Base-by-base conservation (phyloP, 2,797 vertebrate genomes). In the Chaetophractus vellerosus region DNA sequence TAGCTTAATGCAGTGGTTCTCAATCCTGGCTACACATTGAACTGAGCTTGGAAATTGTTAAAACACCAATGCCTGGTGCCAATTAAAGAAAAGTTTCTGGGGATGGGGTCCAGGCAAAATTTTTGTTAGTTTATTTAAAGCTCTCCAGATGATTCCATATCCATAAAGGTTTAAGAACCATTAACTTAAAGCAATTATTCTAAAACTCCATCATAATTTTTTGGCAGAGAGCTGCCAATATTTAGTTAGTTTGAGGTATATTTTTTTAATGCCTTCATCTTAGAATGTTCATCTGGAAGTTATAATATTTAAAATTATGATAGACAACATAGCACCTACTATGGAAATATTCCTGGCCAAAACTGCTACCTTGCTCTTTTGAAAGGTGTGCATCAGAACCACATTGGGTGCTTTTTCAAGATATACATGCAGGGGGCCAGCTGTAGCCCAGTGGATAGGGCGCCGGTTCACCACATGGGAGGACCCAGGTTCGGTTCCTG, bases 251-350 rank as follows among this genome's bases (percentile, higher is more conserved):
- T 72, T 85, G 36, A 92, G 19, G 12, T 66, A 33, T 14, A 41
- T 88, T 79, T 93, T 88, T 88, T 61, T 78, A 85, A 91, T 45
- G 16, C 41, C 21, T 91, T 92, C 68, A 86, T 21, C 78, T 93
- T 75, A 76, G 21, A 88, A 72, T 72, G 24, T 18, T 92, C 57
- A 94, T 63, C 52, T 84, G 36, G 28, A 94, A 84, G 61, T 63
- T 95, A 48, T 1, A 0, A 9, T 81, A 88, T 45, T 92, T 89
- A 71, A 89, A 86, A 89, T 23, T 79, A 26, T 41, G 41, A 68
- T 4, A 38, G 69, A 78, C 6, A 85, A 80, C 48, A 83, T 19
- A 63, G 26, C 26, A 11, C 31, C 28, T 64, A 82, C 41, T 79
- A 50, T 72, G 33, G 68, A 69, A 63, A 75, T 15, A 83, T 31